Percentiles rank a stretch among this genome's conserved stretches.
These are phyloP conservation scores for Acleris laterana DNA, from an alignment of 2,888 invertebrate genomes.

Conservation along the genomic window DNA sequence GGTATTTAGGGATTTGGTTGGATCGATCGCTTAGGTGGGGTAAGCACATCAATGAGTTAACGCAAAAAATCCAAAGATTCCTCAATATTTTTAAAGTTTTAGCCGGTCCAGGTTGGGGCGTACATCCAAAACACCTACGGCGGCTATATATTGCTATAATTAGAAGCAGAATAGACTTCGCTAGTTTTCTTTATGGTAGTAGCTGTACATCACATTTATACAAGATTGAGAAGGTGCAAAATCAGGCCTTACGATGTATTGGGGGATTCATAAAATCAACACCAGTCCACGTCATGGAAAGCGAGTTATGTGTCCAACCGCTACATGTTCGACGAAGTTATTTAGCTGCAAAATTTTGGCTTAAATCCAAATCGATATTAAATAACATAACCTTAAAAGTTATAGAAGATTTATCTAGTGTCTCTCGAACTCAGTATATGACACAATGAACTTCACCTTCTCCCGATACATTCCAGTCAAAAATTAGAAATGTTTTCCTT, in stretches of 20 bases:
- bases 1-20: slow-evolving; percentile 47
- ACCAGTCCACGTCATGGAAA: slow-evolving; percentile 40
- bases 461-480: neutral
- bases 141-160: slow-evolving; percentile 13
- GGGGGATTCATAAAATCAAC: slow-evolving; percentile 36
- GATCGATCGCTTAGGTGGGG: slow-evolving; percentile 43
- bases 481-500: neutral
- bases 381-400: neutral
- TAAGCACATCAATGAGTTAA: slow-evolving; percentile 44
- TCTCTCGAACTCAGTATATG: neutral
- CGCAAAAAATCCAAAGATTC: slow-evolving; percentile 39
- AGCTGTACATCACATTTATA: slow-evolving; percentile 22
- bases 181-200: slow-evolving; percentile 34
- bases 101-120: slow-evolving; percentile 19
- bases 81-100: slow-evolving; percentile 37
- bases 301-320: slow-evolving; percentile 31
- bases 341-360: slow-evolving; percentile 2
- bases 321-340: neutral
- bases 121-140: slow-evolving; percentile 27
- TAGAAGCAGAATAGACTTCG: slow-evolving; percentile 27
- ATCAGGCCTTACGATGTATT: slow-evolving; percentile 34
- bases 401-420: neutral
- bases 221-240: slow-evolving; percentile 36
- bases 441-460: neutral
- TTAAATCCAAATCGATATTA: neutral